Conservation (phyloP, 2,113 vertebrate species). For the Typhlomys cinereus region DNA sequence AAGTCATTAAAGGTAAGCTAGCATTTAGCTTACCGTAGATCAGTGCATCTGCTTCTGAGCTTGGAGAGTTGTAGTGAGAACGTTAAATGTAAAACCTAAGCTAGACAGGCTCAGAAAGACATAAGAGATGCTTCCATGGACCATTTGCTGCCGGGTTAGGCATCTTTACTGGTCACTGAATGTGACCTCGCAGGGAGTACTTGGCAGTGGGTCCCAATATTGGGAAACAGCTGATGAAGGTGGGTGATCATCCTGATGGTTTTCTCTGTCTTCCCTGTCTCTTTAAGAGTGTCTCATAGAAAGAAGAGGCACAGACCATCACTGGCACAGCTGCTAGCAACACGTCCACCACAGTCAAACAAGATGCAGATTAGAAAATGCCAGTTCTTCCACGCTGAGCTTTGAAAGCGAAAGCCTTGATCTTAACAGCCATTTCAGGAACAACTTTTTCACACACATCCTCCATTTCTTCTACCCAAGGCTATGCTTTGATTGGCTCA, state of each 20-base stretch:
- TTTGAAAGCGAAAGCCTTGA: not conserved
- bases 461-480: not conserved
- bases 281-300: not conserved
- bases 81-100: not conserved
- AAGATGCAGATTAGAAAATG: not conserved
- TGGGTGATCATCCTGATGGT: not conserved
- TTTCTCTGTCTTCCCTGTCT: not conserved
- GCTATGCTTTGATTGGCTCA: not conserved
- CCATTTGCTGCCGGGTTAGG: not conserved
- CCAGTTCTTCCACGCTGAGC: not conserved
- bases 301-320: not conserved
- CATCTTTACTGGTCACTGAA: not conserved
- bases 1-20: not conserved
- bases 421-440: not conserved
- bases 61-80: conserved; percentile 26
- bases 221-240: not conserved
- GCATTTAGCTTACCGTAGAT: not conserved
- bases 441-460: not conserved
- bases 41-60: not conserved
- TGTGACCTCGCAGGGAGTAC: not conserved
- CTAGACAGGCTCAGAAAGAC: not conserved
- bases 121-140: not conserved
- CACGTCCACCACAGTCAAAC: not conserved
- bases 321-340: not conserved
- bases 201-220: not conserved